Evolutionary conservation across 2,888 invertebrate genomes (phyloP), one percentile per base, ranked within the genome.

Genomic region (Plebejus argus): DNA sequence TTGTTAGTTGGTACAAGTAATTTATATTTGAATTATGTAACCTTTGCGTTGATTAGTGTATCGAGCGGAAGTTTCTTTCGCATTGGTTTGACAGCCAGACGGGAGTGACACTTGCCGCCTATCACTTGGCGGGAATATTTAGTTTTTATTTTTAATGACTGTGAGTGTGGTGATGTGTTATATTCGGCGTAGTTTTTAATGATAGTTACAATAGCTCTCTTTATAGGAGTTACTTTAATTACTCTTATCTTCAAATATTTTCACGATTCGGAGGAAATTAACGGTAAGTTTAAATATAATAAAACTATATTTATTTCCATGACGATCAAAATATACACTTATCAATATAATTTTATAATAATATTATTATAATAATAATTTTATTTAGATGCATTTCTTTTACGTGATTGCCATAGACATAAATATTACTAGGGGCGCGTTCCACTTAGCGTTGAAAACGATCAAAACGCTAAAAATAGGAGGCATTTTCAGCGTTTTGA

Each of bases 81-180:
- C 39, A 79, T 77, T 79, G 77, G 80, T 78, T 79, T 78, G 78
- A 79, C 77, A 83, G 82, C 74, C 74, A 74, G 82, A 83, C 84
- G 82, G 85, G 86, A 86, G 85, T 86, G 86, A 85, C 89, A 87
- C 86, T 88, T 85, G 85, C 79, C 80, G 84, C 86, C 86, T 83
- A 85, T 83, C 80, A 79, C 80, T 88, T 87, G 89, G 91, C 91
- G 91, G 91, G 90, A 91, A 89, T 84, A 84, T 85, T 81, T 78
- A 61, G 66, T 80, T 82, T 82, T 80, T 84, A 82, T 81, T 83
- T 82, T 83, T 81, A 82, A 83, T 85, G 86, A 84, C 84, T 84
- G 87, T 88, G 87, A 86, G 89, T 90, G 89, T 85, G 85, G 91
- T 91, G 91, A 88, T 90, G 92, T 92, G 91, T 20, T 74, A 74